phyloP scores from a whole-genome alignment of 1,140 invertebrate species.

The Diprion similis region DNA sequence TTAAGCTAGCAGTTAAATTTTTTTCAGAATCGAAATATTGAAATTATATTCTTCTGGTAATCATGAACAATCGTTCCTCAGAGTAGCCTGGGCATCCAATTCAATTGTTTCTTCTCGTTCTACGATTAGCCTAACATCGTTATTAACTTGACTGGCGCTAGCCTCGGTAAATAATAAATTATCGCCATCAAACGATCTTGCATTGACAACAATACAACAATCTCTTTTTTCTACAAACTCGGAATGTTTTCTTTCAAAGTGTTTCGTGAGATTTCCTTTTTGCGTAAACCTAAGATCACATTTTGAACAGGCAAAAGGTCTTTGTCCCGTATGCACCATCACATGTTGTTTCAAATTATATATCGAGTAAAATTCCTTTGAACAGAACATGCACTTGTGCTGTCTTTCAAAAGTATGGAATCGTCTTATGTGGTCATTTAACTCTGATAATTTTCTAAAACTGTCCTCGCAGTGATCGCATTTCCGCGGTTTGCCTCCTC shows the following conservation, averaged over 20 bases:
- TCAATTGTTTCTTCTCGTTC: slow-evolving; percentile 19
- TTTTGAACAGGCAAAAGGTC: slow-evolving; percentile 26
- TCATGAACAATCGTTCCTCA: not conserved
- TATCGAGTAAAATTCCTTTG: slow-evolving; percentile 29
- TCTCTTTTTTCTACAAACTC: slow-evolving; percentile 8
- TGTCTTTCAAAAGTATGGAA: slow-evolving; percentile 34
- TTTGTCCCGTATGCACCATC: slow-evolving; percentile 32
- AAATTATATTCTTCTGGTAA: not conserved
- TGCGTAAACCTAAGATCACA: slow-evolving; percentile 31
- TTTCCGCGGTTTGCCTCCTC: slow-evolving; percentile 29
- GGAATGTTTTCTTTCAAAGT: slow-evolving; percentile 28
- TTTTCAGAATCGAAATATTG: not conserved
- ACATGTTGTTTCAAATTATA: slow-evolving; percentile 34
- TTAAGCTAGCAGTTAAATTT: not conserved
- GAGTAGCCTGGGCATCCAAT: not conserved
- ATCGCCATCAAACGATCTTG: slow-evolving; percentile 16
- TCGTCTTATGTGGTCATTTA: slow-evolving; percentile 25
- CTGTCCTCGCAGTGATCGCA: slow-evolving; percentile 29
- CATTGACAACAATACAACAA: slow-evolving; percentile 12
- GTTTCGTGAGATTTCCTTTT: slow-evolving; percentile 31
- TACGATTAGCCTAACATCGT: slow-evolving; percentile 2
- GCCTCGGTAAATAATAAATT: slow-evolving; percentile 9
- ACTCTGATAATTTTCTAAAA: slow-evolving; percentile 30
- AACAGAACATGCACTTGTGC: slow-evolving; percentile 31
- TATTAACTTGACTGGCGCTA: slow-evolving; percentile 15